These are phyloP conservation scores for Patella depressa DNA, from an alignment of 2,888 invertebrate species.

Conservation along the genomic window DNA sequence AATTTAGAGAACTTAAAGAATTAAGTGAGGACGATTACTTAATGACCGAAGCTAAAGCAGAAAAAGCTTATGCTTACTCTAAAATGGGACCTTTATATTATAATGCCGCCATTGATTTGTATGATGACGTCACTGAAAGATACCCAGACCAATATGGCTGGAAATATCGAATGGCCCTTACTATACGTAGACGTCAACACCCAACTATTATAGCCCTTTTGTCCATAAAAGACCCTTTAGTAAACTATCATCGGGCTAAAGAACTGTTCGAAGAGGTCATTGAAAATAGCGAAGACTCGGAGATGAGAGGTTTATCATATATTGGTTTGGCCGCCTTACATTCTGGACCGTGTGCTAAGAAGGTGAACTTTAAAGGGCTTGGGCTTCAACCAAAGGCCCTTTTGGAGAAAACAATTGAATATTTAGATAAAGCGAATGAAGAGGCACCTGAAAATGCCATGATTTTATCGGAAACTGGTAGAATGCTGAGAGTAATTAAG, in stretches of 20 bases:
- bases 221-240: neutral
- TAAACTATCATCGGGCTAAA: neutral
- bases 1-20: neutral
- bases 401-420: neutral
- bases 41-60: neutral
- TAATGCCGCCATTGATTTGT: neutral
- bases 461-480: neutral
- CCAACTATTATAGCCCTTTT: neutral
- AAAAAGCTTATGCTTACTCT: neutral
- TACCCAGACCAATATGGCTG: neutral
- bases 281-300: neutral
- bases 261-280: neutral
- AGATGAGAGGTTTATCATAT: neutral
- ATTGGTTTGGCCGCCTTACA: neutral
- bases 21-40: neutral
- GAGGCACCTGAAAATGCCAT: neutral
- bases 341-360: neutral
- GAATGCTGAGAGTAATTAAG: neutral
- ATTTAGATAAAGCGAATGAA: neutral
- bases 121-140: neutral
- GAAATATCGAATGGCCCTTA: neutral
- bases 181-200: neutral
- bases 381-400: neutral
- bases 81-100: neutral
- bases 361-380: neutral